Base-by-base conservation (phyloP, 1,140 invertebrate genomes). In the Cydia strobilella region DNA sequence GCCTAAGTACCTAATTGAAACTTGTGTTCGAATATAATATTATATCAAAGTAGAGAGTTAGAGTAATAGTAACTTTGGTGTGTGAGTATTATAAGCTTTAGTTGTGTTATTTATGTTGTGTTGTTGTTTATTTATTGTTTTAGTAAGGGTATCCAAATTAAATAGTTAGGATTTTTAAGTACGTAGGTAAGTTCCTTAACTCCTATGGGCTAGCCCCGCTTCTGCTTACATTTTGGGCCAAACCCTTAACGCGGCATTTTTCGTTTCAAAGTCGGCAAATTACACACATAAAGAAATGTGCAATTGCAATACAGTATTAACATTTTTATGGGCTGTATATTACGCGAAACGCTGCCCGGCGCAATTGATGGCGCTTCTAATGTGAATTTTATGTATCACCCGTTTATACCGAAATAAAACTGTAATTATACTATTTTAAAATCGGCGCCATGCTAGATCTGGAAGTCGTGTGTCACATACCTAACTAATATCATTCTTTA, bases 301-400 rank as follows among this genome's bases (percentile, higher is more conserved):
- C 89, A 90, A 79, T 90, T 86, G 86, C 83, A 92, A 89, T 87
- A 83, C 80, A 76, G 87, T 87, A 91, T 91, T 92, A 90, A 92
- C 89, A 92, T 92, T 88, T 92, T 92, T 92, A 92, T 92, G 83
- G 90, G 80, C 90, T 74, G 90, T 92, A 90, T 85, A 86, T 91
- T 77, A 76, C 77, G 77, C 74, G 77, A 84, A 87, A 74, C 83
- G 86, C 75, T 82, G 81, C 79, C 75, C 78, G 72, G 74, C 59
- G 76, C 80, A 89, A 90, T 92, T 89, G 89, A 92, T 90, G 85
- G 39, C 72, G 76, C 77, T 78, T 74, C 66, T 78, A 82, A 89
- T 85, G 81, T 78, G 80, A 78, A 82, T 87, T 89, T 86, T 86
- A 86, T 86, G 81, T 78, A 84, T 88, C 78, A 84, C 75, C 79